Evolutionary conservation across 2,797 vertebrate species (phyloP).

Genomic region (Hypotaenidia philippensis): DNA sequence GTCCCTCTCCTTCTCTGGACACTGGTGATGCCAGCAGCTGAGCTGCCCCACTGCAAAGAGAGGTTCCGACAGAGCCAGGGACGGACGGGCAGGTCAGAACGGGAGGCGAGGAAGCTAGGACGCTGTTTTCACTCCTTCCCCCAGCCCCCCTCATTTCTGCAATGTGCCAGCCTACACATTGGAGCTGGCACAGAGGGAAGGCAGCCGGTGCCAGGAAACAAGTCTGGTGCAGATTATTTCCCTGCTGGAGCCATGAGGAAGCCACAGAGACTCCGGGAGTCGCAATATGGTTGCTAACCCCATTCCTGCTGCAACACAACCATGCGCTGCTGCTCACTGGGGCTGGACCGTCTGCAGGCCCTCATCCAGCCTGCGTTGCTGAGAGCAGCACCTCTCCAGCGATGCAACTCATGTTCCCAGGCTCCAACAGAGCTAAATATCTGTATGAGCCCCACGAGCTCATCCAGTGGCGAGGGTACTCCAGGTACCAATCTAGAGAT

Average conservation of each 20-base stretch:
- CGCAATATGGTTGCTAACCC: slow-evolving; percentile 32
- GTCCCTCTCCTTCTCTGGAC: fast-evolving
- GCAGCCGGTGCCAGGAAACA: slow-evolving; percentile 43
- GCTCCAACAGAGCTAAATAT: neutral
- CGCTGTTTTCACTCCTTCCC: neutral
- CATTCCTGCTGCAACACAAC: neutral
- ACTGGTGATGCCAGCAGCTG: fast-evolving
- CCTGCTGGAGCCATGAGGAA: slow-evolving; percentile 44
- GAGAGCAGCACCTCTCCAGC: neutral
- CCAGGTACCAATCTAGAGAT: neutral
- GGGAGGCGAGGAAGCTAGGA: neutral
- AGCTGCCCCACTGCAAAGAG: too few relatives aligned
- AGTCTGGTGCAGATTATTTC: slow-evolving; percentile 63
- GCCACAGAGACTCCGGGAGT: neutral
- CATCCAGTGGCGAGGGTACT: neutral
- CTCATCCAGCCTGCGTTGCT: fast-evolving
- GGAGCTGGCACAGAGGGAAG: slow-evolving; percentile 40
- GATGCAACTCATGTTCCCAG: neutral
- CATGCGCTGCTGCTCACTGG: neutral
- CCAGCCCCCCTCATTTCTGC: neutral
- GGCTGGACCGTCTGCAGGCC: neutral
- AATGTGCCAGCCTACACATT: slow-evolving; percentile 65
- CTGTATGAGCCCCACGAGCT: neutral
- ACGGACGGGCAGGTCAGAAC: neutral
- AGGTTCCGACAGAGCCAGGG: neutral